Conservation (phyloP, 2,113 vertebrate genomes). For the Prunella fulvescens region DNA sequence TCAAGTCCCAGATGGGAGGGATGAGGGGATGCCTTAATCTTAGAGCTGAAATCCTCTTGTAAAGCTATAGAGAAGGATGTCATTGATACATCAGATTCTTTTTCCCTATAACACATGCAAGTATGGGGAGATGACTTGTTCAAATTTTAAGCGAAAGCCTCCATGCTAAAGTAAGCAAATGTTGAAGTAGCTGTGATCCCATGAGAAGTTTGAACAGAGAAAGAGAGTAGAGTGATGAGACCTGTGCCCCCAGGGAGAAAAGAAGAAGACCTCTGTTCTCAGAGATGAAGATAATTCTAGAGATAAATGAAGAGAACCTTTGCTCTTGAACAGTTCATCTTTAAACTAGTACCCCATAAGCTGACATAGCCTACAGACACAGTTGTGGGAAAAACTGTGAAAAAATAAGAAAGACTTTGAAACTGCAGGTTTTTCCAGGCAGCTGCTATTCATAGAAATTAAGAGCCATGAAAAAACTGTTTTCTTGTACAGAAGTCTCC, state of each 20-base stretch:
- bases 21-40: background rate
- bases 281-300: background rate
- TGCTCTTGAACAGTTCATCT: background rate
- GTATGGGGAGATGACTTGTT: background rate
- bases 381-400: background rate
- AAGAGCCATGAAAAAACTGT: background rate
- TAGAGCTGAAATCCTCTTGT: background rate
- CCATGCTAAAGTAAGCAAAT: background rate
- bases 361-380: background rate
- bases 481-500: background rate
- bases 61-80: background rate
- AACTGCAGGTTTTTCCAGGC: background rate
- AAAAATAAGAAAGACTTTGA: background rate
- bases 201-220: background rate
- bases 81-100: background rate
- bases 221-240: background rate
- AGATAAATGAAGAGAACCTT: background rate
- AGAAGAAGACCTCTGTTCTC: background rate
- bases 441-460: background rate
- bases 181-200: background rate
- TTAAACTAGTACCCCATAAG: background rate
- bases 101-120: background rate
- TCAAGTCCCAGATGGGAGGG: background rate
- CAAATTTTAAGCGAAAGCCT: background rate
- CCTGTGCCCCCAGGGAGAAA: background rate